Conservation (phyloP, 2,113 vertebrate species). For the Phalacrocorax aristotelis region DNA sequence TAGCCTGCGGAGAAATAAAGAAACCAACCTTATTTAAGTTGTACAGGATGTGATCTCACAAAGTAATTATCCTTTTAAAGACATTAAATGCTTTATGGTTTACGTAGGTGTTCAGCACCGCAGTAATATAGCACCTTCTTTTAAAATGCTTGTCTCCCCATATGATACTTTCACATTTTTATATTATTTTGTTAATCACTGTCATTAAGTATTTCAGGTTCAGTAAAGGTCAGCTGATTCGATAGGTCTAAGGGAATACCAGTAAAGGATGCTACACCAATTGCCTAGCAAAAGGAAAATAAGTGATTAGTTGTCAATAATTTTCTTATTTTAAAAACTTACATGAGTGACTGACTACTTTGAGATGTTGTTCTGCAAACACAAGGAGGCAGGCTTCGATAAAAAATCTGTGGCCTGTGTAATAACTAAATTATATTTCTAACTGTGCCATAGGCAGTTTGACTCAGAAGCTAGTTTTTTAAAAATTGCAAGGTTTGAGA, state of each 20-base stretch:
- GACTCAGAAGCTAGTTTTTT: neutral
- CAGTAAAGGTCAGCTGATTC: neutral
- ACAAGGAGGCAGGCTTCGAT: constrained; percentile 57
- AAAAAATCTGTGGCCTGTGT: neutral
- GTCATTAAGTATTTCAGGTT: neutral
- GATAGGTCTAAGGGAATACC: neutral
- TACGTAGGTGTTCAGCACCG: neutral
- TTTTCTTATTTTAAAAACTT: neutral
- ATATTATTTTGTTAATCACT: neutral
- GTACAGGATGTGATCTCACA: neutral
- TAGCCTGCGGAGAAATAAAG: neutral
- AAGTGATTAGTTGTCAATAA: neutral
- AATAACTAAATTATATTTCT: neutral
- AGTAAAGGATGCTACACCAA: neutral
- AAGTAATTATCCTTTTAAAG: neutral
- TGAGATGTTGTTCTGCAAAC: neutral
- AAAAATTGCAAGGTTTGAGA: neutral
- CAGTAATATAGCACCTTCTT: rapidly evolving
- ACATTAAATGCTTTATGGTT: neutral
- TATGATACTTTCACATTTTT: neutral
- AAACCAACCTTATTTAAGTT: neutral
- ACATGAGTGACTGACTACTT: neutral
- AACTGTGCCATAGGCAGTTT: neutral
- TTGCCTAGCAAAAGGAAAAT: neutral
- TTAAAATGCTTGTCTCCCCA: neutral